A percentile compares a stretch with the other conserved stretches of the same genome.
These are phyloP conservation scores for Alces alces DNA, from an alignment of 2,113 vertebrate genomes.

Conservation along the genomic window DNA sequence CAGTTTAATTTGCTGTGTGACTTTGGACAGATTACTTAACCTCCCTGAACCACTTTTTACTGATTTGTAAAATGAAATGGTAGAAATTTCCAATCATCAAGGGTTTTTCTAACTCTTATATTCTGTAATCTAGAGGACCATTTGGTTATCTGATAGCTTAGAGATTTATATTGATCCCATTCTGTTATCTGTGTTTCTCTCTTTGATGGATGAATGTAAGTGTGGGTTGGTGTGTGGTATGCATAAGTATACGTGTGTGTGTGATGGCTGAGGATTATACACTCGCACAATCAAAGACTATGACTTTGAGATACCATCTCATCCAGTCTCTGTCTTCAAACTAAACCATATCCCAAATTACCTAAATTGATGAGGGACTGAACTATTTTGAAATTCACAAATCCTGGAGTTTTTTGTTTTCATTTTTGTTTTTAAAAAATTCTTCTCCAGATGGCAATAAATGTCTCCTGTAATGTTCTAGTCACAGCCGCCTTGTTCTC, in stretches of 20 bases:
- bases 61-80: not conserved
- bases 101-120: not conserved
- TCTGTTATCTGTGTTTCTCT: not conserved
- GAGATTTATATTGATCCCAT: not conserved
- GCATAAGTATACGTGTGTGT: constrained; percentile 70
- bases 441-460: constrained; percentile 3
- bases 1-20: constrained; percentile 6
- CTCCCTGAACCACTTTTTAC: not conserved
- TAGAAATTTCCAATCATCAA: not conserved
- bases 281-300: constrained; percentile 83
- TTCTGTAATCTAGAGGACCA: not conserved
- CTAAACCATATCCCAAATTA: not conserved
- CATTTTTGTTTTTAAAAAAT: not conserved
- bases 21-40: not conserved
- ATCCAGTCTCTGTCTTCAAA: not conserved
- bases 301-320: not conserved
- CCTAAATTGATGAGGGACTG: not conserved
- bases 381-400: not conserved
- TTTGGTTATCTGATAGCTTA: not conserved
- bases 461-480: not conserved
- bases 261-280: constrained; percentile 79
- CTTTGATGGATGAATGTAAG: not conserved
- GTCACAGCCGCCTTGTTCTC: not conserved
- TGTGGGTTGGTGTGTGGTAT: not conserved
- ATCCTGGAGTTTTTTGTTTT: not conserved